Evolutionary conservation across 2,888 invertebrate species (phyloP), one percentile per base, ranked within the genome.

Genomic region (Volucella zonaria): DNA sequence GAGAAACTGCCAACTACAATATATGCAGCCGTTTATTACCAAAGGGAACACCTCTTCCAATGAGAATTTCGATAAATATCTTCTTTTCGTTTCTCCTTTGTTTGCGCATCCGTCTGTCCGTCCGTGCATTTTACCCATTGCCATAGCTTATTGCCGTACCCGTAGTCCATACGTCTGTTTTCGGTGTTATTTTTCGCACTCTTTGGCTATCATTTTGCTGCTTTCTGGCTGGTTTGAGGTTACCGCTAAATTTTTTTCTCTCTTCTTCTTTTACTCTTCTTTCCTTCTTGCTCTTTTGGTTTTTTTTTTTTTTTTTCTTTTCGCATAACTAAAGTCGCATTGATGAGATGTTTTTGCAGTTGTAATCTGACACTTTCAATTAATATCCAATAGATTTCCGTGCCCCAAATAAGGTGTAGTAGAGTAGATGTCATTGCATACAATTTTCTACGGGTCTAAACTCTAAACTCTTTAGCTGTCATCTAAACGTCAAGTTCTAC

Each of bases 21-120:
- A 85, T 77, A 79, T 70, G 87, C 87, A 80, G 81, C 83, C 87
- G 86, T 87, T 87, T 86, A 87, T 87, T 87, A 87, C 86, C 87
- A 82, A 86, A 83, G 78, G 86, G 79, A 87, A 87, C 87, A 87
- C 87, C 87, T 87, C 86, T 86, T 73, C 83, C 73, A 79, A 83
- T 86, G 68, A 74, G 86, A 75, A 87, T 87, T 86, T 68, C 78
- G 86, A 86, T 87, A 87, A 82, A 86, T 86, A 83, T 83, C 79
- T 83, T 86, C 74, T 76, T 85, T 85, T 85, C 42, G 73, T 73
- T 74, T 77, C 40, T 78, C 68, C 73, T 77, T 77, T 86, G 71
- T 86, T 67, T 75, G 52, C 68, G n/a, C 51, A 49, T 47, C 64
- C 62, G 61, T 77, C 62, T 40, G 49, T 31, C 54, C 54, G 43